Evolutionary conservation across 2,797 vertebrate genomes (phyloP).

Genomic region (Denticeps clupeoides): DNA sequence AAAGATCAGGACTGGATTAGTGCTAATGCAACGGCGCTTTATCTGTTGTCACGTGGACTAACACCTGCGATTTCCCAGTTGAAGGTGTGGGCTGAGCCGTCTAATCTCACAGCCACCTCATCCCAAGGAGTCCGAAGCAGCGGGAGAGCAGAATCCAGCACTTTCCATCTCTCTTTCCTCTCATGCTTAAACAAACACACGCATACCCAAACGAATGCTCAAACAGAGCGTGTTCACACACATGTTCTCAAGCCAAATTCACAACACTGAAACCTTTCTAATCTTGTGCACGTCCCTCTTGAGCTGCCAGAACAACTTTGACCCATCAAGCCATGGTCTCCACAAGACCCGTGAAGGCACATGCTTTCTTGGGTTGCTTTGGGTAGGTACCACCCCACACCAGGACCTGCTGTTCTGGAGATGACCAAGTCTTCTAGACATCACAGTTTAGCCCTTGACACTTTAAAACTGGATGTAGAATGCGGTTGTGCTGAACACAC

Average conservation of each 20-base stretch:
- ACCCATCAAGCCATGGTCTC: no score
- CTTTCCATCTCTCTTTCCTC: constrained; percentile 17
- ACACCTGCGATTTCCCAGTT: constrained; percentile 57
- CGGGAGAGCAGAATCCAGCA: no score
- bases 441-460: no score
- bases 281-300: no score
- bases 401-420: no score
- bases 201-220: neutral
- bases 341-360: no score
- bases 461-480: no score
- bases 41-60: constrained; percentile 62
- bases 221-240: constrained; percentile 1
- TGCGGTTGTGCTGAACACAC: no score
- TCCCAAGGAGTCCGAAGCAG: constrained; percentile 18
- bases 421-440: no score
- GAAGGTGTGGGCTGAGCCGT: constrained; percentile 33
- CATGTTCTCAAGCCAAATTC: constrained; percentile 1
- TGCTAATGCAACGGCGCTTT: constrained; percentile 62
- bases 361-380: no score
- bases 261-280: neutral
- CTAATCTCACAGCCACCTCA: constrained; percentile 27
- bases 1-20: constrained; percentile 67
- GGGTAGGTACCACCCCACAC: no score
- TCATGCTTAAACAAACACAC: constrained; percentile 5
- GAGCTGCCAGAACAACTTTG: no score